Base-by-base conservation (phyloP, 2,113 vertebrate species). In the Cryptomyrus ogoouensis region DNA sequence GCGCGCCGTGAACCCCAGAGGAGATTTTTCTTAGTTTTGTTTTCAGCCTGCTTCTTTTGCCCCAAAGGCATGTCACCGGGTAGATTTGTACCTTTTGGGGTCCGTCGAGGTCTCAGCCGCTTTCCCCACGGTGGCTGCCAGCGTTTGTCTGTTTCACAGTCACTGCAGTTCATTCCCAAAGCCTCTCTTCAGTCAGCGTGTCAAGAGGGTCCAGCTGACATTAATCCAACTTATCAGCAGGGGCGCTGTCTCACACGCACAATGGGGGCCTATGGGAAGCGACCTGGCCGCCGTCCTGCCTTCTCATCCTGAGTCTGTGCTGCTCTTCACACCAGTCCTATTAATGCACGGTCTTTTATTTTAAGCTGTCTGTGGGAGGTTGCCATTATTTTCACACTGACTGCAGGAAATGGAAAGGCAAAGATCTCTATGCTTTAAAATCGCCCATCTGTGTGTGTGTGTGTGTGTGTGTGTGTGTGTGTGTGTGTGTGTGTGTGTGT, bases 121-220 rank as follows among this genome's bases (percentile, higher is more conserved):
- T 88, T 74, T 90, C 84, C 47, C 27, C 62, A 15, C 13, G n/a
- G 77, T 47, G 56, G 17, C 46, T 66, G 39, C 42, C 80, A 58
- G 47, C 52, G 62, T n/a, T 88, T 88, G 77, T 88, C 39, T 56
- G 27, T 50, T 70, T 84, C 58, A 87, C 77, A 62, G 50, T 88
- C 44, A 31, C 17, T 44, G 84, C 83, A 46, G 56, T 85, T 39
- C 27, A 42, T 58, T 52, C 24, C 53, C 52, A 13, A 42, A 62
- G 44, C 87, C 35, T 74, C 83, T 58, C 80, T n/a, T 89, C 46
- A 70, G 42, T 87, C 44, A 27, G 50, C 58, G 1, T 62, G 70
- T 87, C 89, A 53, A 87, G 35, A 15, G 44, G 83, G 88, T 50
- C 56, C 80, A 70, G 87, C 47, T 35, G 89, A 88, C 84, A 50